phyloP scores from a whole-genome alignment of 1,140 invertebrate species.

The Condylostylus longicornis region DNA sequence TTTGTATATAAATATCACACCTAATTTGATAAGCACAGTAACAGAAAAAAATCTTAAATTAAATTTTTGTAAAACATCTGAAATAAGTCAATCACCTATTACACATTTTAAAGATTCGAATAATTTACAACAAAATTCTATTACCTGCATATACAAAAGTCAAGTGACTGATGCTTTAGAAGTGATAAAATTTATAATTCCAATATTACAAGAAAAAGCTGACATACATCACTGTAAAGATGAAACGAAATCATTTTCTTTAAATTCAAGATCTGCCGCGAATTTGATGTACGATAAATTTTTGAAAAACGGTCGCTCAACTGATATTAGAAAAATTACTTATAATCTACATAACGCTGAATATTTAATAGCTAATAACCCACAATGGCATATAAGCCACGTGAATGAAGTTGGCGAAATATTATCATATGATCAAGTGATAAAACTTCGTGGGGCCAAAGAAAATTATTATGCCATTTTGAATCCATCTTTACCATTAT shows the following conservation, averaged over 20 bases:
- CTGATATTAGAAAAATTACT: slow-evolving; percentile 33
- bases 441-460: slow-evolving; percentile 34
- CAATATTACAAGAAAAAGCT: slow-evolving; percentile 38
- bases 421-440: slow-evolving; percentile 33
- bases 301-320: slow-evolving; percentile 5
- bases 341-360: slow-evolving; percentile 47
- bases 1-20: slow-evolving; percentile 46
- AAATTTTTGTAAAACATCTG: slow-evolving; percentile 2
- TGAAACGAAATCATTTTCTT: slow-evolving; percentile 31
- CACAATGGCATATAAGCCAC: slow-evolving; percentile 48
- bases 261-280: slow-evolving; percentile 41
- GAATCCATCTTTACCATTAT: slow-evolving; percentile 49
- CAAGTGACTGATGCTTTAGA: slow-evolving; percentile 41
- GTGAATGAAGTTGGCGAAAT: slow-evolving; percentile 34
- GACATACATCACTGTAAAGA: slow-evolving; percentile 44
- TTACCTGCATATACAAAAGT: too few species aligned
- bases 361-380: slow-evolving; percentile 51
- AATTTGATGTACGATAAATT: slow-evolving; percentile 22
- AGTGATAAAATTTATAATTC: slow-evolving; percentile 42
- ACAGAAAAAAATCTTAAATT: slow-evolving; percentile 4
- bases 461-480: slow-evolving; percentile 38
- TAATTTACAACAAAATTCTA: slow-evolving; percentile 10
- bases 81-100: slow-evolving; percentile 1
- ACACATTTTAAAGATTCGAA: neutral
- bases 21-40: slow-evolving; percentile 11